These are phyloP conservation scores for Tholera decimalis DNA, from an alignment of 2,888 invertebrate species.

Conservation along the genomic window DNA sequence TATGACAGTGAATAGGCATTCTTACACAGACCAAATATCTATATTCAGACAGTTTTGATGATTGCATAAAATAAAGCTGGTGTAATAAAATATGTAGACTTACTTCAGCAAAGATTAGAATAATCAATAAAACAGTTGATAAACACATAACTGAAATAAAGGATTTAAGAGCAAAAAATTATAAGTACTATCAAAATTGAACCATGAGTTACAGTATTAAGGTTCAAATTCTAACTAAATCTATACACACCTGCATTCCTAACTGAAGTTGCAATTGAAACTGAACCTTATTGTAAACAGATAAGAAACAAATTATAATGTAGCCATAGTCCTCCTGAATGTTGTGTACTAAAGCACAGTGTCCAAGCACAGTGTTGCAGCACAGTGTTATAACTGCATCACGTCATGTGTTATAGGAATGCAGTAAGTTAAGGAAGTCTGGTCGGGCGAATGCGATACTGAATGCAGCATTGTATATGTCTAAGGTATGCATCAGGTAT, in stretches of 20 bases:
- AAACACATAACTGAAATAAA: slow-evolving; percentile 6
- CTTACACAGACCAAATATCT: background rate
- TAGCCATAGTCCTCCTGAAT: slow-evolving; percentile 12
- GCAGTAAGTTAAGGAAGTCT: slow-evolving; percentile 92
- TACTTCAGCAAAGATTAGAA: background rate
- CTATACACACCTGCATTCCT: background rate
- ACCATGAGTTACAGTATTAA: background rate
- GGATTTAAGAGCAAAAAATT: too few relatives aligned
- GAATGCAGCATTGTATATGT: slow-evolving; percentile 93
- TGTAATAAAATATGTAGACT: background rate
- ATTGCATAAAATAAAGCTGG: background rate
- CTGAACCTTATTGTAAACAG: background rate
- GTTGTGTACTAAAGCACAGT: slow-evolving; percentile 45
- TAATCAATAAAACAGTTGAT: background rate
- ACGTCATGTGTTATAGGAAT: slow-evolving; percentile 89
- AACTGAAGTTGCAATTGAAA: slow-evolving; percentile 9
- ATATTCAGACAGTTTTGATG: background rate
- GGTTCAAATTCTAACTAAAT: background rate
- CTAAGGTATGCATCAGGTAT: slow-evolving; percentile 91
- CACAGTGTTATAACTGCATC: slow-evolving; percentile 71
- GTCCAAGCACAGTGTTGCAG: slow-evolving; percentile 38
- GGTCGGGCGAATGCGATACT: slow-evolving; percentile 92
- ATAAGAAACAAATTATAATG: background rate
- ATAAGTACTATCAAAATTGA: background rate
- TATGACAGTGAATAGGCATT: background rate